phyloP scores from a whole-genome alignment of 2,113 vertebrate genomes.

The Pterophyllum scalare region DNA sequence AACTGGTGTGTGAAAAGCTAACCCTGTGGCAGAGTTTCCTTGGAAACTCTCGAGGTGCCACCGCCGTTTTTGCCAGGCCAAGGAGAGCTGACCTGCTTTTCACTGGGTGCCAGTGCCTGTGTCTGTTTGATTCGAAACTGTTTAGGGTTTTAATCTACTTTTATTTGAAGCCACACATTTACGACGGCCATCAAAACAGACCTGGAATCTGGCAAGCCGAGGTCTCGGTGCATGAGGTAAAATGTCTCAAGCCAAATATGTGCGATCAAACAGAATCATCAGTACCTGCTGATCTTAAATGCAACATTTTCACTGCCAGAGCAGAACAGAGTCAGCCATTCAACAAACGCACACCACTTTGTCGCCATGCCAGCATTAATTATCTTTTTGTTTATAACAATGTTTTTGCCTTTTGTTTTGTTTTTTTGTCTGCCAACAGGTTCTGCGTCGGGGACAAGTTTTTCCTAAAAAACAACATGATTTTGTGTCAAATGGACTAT shows the following conservation, averaged over 20 bases:
- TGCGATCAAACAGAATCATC: constrained; percentile 48
- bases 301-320: constrained; percentile 33
- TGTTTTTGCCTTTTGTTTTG: constrained; percentile 1
- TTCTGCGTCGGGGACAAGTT: constrained; percentile 99
- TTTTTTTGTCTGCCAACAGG: constrained; percentile 81
- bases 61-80: constrained; percentile 53
- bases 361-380: constrained; percentile 17
- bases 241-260: constrained; percentile 32
- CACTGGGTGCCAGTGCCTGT: constrained; percentile 54
- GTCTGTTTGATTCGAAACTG: constrained; percentile 57
- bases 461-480: constrained; percentile 99
- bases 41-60: constrained; percentile 64
- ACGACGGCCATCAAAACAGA: constrained; percentile 59
- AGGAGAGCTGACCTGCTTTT: constrained; percentile 64
- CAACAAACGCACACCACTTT: constrained; percentile 24
- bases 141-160: constrained; percentile 55
- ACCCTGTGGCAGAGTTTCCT: constrained; percentile 69
- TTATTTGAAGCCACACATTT: constrained; percentile 65
- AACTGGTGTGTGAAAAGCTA: constrained; percentile 51
- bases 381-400: constrained; percentile 44
- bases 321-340: neutral
- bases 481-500: constrained; percentile 99
- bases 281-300: constrained; percentile 44
- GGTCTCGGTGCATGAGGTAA: constrained; percentile 22
- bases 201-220: constrained; percentile 28